A percentile compares a stretch with the other conserved stretches of the same genome.
Evolutionary conservation across 2,797 vertebrate genomes (phyloP).

Genomic region (Artibeus jamaicensis): DNA sequence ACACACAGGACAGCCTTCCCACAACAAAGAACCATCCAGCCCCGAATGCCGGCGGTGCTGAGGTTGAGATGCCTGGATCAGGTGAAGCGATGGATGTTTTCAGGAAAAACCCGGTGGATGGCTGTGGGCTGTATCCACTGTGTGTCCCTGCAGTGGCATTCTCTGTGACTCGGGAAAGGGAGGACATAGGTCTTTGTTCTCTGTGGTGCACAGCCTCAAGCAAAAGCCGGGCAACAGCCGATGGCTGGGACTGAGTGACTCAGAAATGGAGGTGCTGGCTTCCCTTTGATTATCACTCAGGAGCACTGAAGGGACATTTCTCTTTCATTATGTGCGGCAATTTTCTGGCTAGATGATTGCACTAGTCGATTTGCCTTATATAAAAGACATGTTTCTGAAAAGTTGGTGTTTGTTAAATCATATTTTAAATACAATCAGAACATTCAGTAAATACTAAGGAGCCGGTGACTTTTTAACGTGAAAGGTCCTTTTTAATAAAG

Average conservation of each 20-base stretch:
- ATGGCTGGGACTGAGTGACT: neutral
- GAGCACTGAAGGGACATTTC: neutral
- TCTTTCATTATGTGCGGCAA: neutral
- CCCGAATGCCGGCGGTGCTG: neutral
- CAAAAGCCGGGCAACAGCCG: neutral
- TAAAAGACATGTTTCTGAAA: constrained; percentile 10
- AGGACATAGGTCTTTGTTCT: neutral
- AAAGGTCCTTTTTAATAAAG: neutral
- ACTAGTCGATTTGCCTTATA: neutral
- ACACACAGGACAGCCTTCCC: neutral
- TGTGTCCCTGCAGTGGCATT: neutral
- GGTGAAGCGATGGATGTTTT: neutral
- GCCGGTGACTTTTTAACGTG: neutral
- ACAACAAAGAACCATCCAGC: neutral
- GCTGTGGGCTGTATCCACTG: neutral
- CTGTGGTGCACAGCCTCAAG: neutral
- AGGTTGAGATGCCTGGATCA: neutral
- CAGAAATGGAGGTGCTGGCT: neutral
- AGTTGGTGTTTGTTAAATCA: neutral
- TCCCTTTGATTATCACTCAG: neutral
- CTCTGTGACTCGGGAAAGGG: neutral
- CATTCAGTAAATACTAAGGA: neutral
- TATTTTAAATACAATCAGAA: neutral
- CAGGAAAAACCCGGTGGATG: neutral
- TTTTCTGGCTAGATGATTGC: constrained; percentile 31